These are phyloP conservation scores for Hoplostethus atlanticus DNA, from an alignment of 2,797 vertebrate species.

Conservation along the genomic window DNA sequence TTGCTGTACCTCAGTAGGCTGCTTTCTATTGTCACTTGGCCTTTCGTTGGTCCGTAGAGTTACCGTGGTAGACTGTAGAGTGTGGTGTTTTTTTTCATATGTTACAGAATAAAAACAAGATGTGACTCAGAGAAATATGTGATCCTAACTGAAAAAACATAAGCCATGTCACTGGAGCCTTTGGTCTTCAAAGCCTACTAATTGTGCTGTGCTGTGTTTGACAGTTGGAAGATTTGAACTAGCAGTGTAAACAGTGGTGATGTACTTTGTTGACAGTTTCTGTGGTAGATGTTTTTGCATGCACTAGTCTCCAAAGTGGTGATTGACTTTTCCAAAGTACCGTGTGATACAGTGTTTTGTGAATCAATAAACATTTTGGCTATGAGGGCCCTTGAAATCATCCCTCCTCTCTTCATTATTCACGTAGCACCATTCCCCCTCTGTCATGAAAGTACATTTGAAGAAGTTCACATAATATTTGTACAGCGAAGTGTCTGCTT, in stretches of 20 bases:
- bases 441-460: not conserved
- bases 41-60: not conserved
- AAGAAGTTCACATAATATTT: conserved; percentile 1
- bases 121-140: conserved; percentile 24
- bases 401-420: not conserved
- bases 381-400: conserved; percentile 26
- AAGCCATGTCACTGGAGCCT: conserved; percentile 27
- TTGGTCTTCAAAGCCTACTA: not conserved
- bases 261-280: conserved; percentile 1
- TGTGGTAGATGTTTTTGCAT: conserved; percentile 40
- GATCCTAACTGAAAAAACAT: conserved; percentile 1
- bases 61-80: conserved; percentile 4
- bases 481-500: not conserved
- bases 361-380: conserved; percentile 68
- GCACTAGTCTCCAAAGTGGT: conserved; percentile 18
- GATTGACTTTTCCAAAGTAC: conserved; percentile 25
- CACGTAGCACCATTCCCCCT: not conserved
- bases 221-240: conserved; percentile 17
- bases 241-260: conserved; percentile 6
- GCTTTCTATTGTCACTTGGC: too few species aligned
- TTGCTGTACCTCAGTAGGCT: too few species aligned
- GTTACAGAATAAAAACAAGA: conserved; percentile 25
- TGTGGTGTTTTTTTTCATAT: conserved; percentile 17
- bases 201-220: conserved; percentile 26
- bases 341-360: conserved; percentile 54